These are phyloP conservation scores for Pelecanoides urinatrix DNA, from an alignment of 2,113 vertebrate genomes.

Conservation along the genomic window DNA sequence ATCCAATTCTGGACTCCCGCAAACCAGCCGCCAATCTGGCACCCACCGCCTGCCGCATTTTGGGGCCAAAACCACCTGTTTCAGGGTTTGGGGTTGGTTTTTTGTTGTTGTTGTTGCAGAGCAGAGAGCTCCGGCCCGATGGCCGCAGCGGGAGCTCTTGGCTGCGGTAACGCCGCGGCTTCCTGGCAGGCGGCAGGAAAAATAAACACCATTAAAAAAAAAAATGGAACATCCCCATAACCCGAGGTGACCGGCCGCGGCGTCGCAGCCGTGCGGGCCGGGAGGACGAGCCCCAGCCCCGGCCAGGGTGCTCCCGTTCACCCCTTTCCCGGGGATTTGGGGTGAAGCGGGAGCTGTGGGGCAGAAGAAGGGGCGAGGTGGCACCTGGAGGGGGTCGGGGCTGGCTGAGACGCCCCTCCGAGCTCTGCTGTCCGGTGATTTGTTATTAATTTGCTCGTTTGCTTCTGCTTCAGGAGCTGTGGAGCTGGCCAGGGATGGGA, in stretches of 20 bases:
- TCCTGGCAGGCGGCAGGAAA: background rate
- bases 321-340: no score
- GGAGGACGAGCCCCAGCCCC: background rate
- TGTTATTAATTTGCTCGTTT: rapidly evolving
- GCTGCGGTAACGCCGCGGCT: background rate
- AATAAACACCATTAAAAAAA: background rate
- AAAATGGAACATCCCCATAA: background rate
- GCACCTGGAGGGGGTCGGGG: background rate
- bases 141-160: background rate
- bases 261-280: rapidly evolving
- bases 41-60: background rate
- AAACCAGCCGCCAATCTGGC: background rate
- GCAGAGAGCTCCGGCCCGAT: background rate
- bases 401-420: background rate
- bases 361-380: background rate
- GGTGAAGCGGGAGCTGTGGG: background rate
- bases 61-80: background rate
- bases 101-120: background rate
- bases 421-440: rapidly evolving
- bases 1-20: background rate
- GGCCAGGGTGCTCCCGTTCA: rapidly evolving
- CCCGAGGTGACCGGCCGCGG: background rate
- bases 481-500: background rate
- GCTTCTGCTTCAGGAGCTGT: background rate
- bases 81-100: no score